Evolutionary conservation across 1,140 invertebrate genomes (phyloP).

Genomic region (Aricia agestis): DNA sequence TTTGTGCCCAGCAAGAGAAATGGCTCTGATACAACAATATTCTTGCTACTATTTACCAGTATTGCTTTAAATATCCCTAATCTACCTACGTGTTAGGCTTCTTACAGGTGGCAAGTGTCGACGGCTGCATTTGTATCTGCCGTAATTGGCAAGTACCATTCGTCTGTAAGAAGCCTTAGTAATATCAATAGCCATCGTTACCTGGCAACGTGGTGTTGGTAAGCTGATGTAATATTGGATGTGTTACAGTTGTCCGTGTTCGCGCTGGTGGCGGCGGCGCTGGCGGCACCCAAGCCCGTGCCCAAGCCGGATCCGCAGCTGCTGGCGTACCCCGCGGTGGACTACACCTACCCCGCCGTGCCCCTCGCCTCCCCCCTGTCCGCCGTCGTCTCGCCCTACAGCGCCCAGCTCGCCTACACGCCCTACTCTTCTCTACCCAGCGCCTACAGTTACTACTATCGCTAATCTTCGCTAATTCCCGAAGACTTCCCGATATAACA

Average conservation of each 20-base stretch:
- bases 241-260: conserved; percentile 15
- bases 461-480: background rate
- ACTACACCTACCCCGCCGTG: conserved; percentile 37
- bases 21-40: too few species aligned
- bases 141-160: too few species aligned
- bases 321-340: conserved; percentile 37
- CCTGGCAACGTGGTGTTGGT: too few species aligned
- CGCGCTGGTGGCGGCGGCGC: conserved; percentile 37
- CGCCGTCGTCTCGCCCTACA: conserved; percentile 36
- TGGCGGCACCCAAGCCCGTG: conserved; percentile 39
- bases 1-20: too few species aligned
- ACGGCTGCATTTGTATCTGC: too few species aligned
- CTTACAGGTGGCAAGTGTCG: too few species aligned
- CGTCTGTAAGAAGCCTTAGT: too few species aligned
- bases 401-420: conserved; percentile 24
- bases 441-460: background rate
- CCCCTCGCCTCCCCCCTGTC: conserved; percentile 27
- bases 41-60: too few species aligned
- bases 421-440: conserved; percentile 35
- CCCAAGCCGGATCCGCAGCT: conserved; percentile 29
- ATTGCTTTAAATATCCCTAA: too few species aligned
- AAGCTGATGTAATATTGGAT: background rate
- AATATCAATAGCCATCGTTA: too few species aligned
- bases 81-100: too few species aligned
- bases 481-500: too few species aligned